Evolutionary conservation across 1,140 invertebrate genomes (phyloP), one percentile per base, ranked within the genome.

Genomic region (Luehdorfia chinensis): DNA sequence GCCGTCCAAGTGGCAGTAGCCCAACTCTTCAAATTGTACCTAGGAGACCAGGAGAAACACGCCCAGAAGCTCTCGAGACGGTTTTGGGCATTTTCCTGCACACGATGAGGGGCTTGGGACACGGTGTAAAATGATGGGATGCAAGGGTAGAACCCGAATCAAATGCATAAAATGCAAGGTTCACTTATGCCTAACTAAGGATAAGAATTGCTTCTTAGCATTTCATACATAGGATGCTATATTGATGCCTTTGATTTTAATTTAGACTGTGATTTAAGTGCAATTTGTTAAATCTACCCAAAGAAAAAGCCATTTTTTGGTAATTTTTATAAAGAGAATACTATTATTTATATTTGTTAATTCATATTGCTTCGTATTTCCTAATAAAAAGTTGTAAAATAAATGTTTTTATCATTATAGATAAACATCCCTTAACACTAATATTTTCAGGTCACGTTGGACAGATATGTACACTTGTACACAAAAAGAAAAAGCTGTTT

Each of bases 51-150:
- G 53, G 50, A 57, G 50, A 56, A 28, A 8, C 53, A 16, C 50
- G 52, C 28, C 57, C 57, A 11, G 43, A 21, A 46, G 49, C 49
- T 7, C 23, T 7, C 23, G 23, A 27, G 23, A 27, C 23, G 50
- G 48, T 55, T 34, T 65, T 52, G 54, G 53, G 47, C 47, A 57
- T 57, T 62, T 62, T 13, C 54, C 59, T 49, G 31, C 48, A 28
- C 50, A 64, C 44, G 45, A 57, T 37, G 56, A 60, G 18, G 49
- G 43, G 41, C 36, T 47, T 45, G 50, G 51, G 18, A 51, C 54
- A 32, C 43, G 54, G 16, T 62, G 54, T 28, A 57, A 56, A 62
- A 49, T 62, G 18, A 11, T 43, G 6, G 59, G 51, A 28, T 62
- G 59, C 25, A 58, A 52, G 18, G 55, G 55, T 37, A 62, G 39